Evolutionary conservation across 1,140 invertebrate genomes (phyloP).

Genomic region (Diorhabda elongata): DNA sequence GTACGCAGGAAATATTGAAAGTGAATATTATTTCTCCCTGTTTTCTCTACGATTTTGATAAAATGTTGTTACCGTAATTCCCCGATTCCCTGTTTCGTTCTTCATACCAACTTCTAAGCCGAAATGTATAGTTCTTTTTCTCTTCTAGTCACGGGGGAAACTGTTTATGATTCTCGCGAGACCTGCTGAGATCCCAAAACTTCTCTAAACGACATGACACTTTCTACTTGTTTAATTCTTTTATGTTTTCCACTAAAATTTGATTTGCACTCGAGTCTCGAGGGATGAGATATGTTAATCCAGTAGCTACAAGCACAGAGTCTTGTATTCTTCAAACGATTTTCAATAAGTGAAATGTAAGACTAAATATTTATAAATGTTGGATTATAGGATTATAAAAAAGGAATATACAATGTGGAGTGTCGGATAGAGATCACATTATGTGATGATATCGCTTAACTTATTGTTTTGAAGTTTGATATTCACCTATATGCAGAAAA

Average conservation of each 20-base stretch:
- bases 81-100: not conserved
- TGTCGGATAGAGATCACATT: no score
- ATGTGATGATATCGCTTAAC: no score
- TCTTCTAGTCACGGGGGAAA: not conserved
- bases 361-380: not conserved
- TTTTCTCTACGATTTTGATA: not conserved
- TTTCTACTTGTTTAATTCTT: constrained; percentile 1
- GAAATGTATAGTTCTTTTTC: constrained; percentile 1
- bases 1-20: no score
- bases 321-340: not conserved
- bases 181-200: not conserved
- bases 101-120: not conserved
- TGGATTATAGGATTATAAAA: not conserved
- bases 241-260: not conserved
- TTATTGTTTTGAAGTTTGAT: no score
- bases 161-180: not conserved
- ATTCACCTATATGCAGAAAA: no score
- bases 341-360: not conserved
- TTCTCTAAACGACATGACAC: constrained; percentile 2
- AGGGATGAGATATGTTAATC: constrained; percentile 2
- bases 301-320: not conserved
- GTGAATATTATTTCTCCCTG: no score
- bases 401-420: no score
- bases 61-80: not conserved
- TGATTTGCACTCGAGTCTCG: not conserved